Conservation (phyloP, 30 jellyfish, hydroid and myxozoan genomes). For the Turritopsis dohrnii region DNA sequence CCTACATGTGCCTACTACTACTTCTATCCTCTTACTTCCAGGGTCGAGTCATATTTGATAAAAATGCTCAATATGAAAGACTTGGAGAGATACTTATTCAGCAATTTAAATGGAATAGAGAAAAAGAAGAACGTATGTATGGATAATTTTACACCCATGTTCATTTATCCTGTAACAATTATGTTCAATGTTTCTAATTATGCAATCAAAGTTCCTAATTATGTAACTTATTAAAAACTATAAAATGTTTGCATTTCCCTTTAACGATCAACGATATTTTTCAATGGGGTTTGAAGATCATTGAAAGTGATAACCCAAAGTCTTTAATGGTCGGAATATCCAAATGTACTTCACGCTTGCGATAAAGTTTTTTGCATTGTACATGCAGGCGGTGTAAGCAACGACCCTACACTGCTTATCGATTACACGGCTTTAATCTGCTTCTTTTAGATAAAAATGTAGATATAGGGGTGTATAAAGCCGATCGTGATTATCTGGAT, state of each 20-base stretch:
- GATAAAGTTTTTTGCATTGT: too few relatives aligned
- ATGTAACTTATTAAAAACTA: not conserved
- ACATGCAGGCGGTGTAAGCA: not conserved
- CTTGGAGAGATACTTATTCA: not conserved
- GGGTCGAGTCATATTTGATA: not conserved
- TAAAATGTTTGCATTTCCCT: too few relatives aligned
- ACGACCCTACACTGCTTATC: not conserved
- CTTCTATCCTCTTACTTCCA: too few relatives aligned
- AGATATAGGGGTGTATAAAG: not conserved
- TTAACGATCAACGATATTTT: too few relatives aligned
- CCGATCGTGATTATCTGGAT: not conserved
- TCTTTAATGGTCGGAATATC: too few relatives aligned
- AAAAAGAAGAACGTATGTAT: not conserved
- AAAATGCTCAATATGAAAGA: not conserved
- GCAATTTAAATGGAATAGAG: not conserved
- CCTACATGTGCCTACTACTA: too few relatives aligned
- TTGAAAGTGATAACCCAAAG: too few relatives aligned
- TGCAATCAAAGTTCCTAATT: not conserved
- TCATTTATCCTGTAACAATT: too few relatives aligned
- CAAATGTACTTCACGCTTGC: too few relatives aligned
- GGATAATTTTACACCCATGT: too few relatives aligned
- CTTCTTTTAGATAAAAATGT: not conserved
- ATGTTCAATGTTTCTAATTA: too few relatives aligned
- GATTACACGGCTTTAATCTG: not conserved
- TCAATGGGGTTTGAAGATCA: too few relatives aligned